Percentiles rank a stretch among this genome's conserved stretches.
Conservation (phyloP, 2,797 vertebrate genomes). For the Decapterus maruadsi region DNA sequence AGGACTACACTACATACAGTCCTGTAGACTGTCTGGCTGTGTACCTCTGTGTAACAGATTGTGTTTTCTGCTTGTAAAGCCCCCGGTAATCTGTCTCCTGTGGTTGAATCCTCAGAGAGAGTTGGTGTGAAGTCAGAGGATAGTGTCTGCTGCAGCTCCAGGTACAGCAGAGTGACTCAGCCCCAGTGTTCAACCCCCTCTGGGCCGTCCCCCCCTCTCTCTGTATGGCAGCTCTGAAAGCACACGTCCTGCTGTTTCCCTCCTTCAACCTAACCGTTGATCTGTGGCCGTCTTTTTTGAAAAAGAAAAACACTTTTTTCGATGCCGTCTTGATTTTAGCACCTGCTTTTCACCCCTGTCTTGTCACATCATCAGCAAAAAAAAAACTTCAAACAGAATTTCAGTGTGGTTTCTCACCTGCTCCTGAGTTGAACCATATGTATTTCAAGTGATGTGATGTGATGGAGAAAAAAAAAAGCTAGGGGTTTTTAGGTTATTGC, state of each 20-base stretch:
- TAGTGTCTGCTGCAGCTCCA: conserved; percentile 38
- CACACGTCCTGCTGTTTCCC: conserved; percentile 14
- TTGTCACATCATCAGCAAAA: neutral
- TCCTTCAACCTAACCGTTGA: conserved; percentile 39
- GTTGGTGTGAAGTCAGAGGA: conserved; percentile 42
- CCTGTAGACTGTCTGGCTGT: neutral
- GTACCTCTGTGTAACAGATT: conserved; percentile 35
- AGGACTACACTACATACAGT: neutral
- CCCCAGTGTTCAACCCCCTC: conserved; percentile 30
- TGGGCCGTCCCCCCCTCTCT: conserved; percentile 18
- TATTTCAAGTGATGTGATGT: conserved; percentile 7
- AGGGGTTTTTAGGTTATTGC: conserved; percentile 36
- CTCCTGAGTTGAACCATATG: neutral
- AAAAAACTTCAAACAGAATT: conserved; percentile 18
- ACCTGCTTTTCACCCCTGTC: conserved; percentile 11
- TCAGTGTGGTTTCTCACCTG: conserved; percentile 22
- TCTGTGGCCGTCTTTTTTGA: neutral
- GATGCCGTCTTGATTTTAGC: conserved; percentile 19
- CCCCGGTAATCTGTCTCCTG: conserved; percentile 42
- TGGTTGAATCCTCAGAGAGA: conserved; percentile 54
- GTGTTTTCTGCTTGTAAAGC: conserved; percentile 52
- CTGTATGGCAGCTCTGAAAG: conserved; percentile 37
- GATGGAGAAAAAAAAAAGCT: neutral
- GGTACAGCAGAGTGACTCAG: conserved; percentile 47
- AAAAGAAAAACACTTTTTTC: neutral